phyloP scores from a whole-genome alignment of 1,140 invertebrate genomes.

The Cyclina sinensis region DNA sequence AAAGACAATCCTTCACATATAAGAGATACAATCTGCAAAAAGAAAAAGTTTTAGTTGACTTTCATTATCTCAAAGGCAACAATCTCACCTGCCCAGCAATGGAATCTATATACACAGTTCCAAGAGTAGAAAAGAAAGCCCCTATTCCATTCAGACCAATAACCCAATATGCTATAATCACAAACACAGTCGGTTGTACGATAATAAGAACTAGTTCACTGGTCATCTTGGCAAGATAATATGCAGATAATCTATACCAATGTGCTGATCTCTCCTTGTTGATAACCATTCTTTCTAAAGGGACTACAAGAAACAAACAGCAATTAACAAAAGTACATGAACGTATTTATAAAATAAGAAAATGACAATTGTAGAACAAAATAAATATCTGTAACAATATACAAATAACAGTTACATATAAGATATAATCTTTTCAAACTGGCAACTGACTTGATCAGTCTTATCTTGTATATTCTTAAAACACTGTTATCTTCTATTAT shows the following conservation, averaged over 20 bases:
- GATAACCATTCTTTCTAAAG: constrained; percentile 93
- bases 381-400: neutral
- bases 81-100: constrained; percentile 92
- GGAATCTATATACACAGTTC: constrained; percentile 92
- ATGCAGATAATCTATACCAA: constrained; percentile 93
- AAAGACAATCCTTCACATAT: too few species aligned
- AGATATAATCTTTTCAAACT: too few species aligned
- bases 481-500: too few species aligned
- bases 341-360: neutral
- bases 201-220: constrained; percentile 93
- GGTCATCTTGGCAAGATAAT: constrained; percentile 95
- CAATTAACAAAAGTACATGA: neutral
- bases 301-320: constrained; percentile 89
- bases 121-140: constrained; percentile 91
- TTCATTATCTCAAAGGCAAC: too few species aligned
- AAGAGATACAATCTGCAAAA: too few species aligned
- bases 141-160: constrained; percentile 88
- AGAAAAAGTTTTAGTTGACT: too few species aligned
- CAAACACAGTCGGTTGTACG: constrained; percentile 90
- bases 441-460: too few species aligned
- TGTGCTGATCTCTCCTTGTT: constrained; percentile 94
- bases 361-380: neutral
- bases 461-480: too few species aligned
- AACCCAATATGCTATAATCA: constrained; percentile 93
- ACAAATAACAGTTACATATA: neutral